Base-by-base conservation (phyloP, 2,113 vertebrate genomes). In the Agelaius tricolor region DNA sequence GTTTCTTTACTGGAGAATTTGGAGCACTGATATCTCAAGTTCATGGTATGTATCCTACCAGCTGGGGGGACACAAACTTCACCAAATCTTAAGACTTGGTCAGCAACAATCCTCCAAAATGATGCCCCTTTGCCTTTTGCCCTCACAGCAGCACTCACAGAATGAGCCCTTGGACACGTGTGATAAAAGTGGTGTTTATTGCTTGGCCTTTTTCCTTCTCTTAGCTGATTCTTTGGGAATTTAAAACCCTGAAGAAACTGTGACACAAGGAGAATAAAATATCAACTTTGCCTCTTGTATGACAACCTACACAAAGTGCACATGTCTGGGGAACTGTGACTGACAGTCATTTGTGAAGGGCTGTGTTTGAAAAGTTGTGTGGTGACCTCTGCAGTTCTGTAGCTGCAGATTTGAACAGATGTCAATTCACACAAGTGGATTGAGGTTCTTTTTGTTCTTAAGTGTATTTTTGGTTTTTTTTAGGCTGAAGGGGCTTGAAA, bases 341-440 rank as follows among this genome's bases (percentile, higher is more conserved):
- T 89, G 89, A 76, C 67, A 66, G 30, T 13, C 51, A 39, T 71
- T 30, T 51, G 77, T 78, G 61, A 87, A 67, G 43, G 69, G 33
- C 15, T 78, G 18, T 79, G 61, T 79, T 62, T 79, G 91, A 73
- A 93, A 90, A 96, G 87, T 80, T 81, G 55, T 73, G 28, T 49
- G n/a, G 58, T 88, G 75, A 61, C 66, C 54, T 82, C 71, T 82
- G 47, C 62, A 71, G 46, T 83, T 86, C 67, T 66, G 51, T 28
- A 84, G 59, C 41, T 90, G 76, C 59, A 7, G 31, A 69, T 77
- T 91, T 73, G 83, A 90, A 52, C 24, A 84, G 80, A 69, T 51
- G 59, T 80, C 65, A 92, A 21, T 69, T 61, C 68, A 55, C 52
- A 77, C 37, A 35, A 84, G 27, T 80, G 39, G 35, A 83, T 7